Percentiles rank a stretch among this genome's conserved stretches.
These are phyloP conservation scores for Campoplex nolae DNA, from an alignment of 2,888 invertebrate species.

Conservation along the genomic window DNA sequence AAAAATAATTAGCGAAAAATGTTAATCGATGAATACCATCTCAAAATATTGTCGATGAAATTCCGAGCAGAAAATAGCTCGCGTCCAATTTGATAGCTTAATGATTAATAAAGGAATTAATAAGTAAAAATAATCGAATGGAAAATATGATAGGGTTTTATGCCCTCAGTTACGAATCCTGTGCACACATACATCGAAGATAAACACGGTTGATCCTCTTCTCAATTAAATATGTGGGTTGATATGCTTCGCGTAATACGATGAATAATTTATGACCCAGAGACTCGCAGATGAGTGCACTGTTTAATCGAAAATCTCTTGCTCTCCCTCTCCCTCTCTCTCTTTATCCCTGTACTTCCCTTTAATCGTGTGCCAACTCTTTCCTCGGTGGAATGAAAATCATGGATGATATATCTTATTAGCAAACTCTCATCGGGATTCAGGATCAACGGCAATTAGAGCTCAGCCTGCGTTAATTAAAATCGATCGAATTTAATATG, in stretches of 20 bases:
- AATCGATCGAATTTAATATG: slow-evolving; percentile 56
- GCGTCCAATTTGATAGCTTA: not conserved
- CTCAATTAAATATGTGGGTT: slow-evolving; percentile 67
- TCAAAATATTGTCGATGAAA: not conserved
- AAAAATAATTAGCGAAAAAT: not conserved
- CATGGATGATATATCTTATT: slow-evolving; percentile 59
- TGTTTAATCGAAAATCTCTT: slow-evolving; percentile 52
- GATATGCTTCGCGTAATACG: slow-evolving; percentile 67
- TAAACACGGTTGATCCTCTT: slow-evolving; percentile 27
- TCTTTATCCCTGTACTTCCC: slow-evolving; percentile 23
- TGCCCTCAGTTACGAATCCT: not conserved
- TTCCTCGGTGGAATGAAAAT: slow-evolving; percentile 30
- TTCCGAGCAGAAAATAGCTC: not conserved
- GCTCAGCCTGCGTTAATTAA: slow-evolving; percentile 48
- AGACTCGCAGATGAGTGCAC: slow-evolving; percentile 55
- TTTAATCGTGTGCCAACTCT: slow-evolving; percentile 9
- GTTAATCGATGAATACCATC: not conserved
- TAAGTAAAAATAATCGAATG: slow-evolving; percentile 1
- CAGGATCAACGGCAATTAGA: slow-evolving; percentile 45
- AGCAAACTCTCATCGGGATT: slow-evolving; percentile 39
- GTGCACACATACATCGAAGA: slow-evolving; percentile 6
- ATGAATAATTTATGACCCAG: slow-evolving; percentile 64
- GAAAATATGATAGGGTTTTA: slow-evolving; percentile 21
- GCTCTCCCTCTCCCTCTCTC: slow-evolving; percentile 28
- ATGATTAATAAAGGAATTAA: not conserved